Evolutionary conservation across 2,888 invertebrate genomes (phyloP).

Genomic region (Hemicrepidius hirtus): DNA sequence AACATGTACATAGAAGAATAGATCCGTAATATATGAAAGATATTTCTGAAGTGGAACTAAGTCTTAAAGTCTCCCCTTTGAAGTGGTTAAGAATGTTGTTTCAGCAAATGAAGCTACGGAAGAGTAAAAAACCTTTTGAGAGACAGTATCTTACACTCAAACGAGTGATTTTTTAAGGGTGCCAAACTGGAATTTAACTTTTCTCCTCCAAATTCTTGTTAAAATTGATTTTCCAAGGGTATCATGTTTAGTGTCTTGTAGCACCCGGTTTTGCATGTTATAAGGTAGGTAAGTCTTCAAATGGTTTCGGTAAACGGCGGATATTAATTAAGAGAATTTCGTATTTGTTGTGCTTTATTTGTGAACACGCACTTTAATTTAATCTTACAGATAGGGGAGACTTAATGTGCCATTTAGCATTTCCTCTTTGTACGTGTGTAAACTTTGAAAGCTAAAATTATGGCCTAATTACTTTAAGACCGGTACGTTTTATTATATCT

Average conservation of each 20-base stretch:
- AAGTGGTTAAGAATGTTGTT: conserved; percentile 22
- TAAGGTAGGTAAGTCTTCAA: conserved; percentile 3
- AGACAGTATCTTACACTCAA: conserved; percentile 6
- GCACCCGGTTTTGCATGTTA: not conserved
- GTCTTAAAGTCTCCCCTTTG: not conserved
- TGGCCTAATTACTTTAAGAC: not conserved
- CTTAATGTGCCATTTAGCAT: conserved; percentile 1
- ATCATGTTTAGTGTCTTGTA: not conserved
- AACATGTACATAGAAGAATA: too few species aligned
- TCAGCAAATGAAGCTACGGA: conserved; percentile 17
- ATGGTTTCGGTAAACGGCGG: conserved; percentile 2
- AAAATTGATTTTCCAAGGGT: conserved; percentile 10
- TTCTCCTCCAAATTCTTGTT: not conserved
- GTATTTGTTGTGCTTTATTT: conserved; percentile 17
- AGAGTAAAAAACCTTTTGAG: conserved; percentile 13
- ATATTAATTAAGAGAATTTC: conserved; percentile 18
- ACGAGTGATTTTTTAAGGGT: conserved; percentile 15
- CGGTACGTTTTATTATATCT: not conserved
- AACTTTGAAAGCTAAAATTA: not conserved
- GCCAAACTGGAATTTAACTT: conserved; percentile 16
- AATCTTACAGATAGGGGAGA: conserved; percentile 1
- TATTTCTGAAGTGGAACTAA: not conserved
- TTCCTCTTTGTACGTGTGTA: conserved; percentile 3
- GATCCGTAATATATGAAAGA: not conserved
- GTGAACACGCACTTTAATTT: conserved; percentile 10